Percentiles rank a stretch among this genome's conserved stretches.
Evolutionary conservation across 2,797 vertebrate species (phyloP).

Genomic region (Sardinella longiceps): DNA sequence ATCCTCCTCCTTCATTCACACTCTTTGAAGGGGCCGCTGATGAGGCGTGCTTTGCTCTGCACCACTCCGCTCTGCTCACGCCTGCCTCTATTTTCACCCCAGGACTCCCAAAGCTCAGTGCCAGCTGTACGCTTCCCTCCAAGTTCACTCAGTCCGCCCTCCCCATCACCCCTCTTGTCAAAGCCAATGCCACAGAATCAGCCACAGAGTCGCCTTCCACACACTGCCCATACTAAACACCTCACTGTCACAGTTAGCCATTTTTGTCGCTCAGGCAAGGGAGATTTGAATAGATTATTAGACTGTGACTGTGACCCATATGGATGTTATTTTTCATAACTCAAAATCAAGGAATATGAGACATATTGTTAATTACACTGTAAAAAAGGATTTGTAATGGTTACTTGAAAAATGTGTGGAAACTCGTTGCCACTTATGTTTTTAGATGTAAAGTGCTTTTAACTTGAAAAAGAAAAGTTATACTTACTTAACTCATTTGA

Average conservation of each 20-base stretch:
- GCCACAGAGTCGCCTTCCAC: neutral
- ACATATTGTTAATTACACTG: too few species aligned
- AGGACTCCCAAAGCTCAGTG: neutral
- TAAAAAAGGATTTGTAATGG: too few species aligned
- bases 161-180: neutral
- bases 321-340: neutral
- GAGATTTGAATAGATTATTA: neutral
- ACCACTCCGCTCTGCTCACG: neutral
- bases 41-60: neutral
- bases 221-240: neutral
- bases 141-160: neutral
- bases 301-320: too few species aligned
- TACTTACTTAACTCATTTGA: too few species aligned
- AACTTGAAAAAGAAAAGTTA: too few species aligned
- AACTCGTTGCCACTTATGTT: too few species aligned
- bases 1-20: slow-evolving; percentile 14
- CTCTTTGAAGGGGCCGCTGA: slow-evolving; percentile 7
- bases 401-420: too few species aligned
- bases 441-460: too few species aligned
- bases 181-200: neutral
- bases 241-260: neutral
- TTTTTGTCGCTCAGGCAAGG: neutral
- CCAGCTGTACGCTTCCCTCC: neutral
- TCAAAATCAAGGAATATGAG: neutral
- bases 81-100: neutral